phyloP scores from a whole-genome alignment of 1,140 invertebrate species.

The Campoletis sonorensis region DNA sequence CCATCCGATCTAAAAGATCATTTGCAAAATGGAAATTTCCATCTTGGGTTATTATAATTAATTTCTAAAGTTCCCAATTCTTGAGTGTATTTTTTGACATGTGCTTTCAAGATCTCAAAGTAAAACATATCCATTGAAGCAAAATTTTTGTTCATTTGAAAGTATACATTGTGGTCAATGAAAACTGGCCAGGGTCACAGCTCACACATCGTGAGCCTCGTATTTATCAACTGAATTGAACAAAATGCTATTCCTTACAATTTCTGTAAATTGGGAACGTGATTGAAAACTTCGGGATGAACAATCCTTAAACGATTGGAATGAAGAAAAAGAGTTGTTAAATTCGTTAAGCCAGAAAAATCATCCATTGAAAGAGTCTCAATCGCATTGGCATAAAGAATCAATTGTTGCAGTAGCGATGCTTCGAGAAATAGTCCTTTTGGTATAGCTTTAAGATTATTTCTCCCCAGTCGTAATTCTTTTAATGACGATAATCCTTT shows the following conservation, averaged over 20 bases:
- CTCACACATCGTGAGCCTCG: too few relatives aligned
- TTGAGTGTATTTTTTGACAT: too few relatives aligned
- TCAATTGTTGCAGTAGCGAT: conserved; percentile 77
- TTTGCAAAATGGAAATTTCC: too few relatives aligned
- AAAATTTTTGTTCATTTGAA: too few relatives aligned
- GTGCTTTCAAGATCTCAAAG: too few relatives aligned
- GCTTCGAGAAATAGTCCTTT: conserved; percentile 75
- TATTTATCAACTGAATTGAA: too few relatives aligned
- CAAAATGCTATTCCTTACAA: conserved; percentile 58
- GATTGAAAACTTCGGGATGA: conserved; percentile 76
- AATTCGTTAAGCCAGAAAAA: conserved; percentile 77
- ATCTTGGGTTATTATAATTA: too few relatives aligned
- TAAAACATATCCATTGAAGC: too few relatives aligned
- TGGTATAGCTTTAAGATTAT: conserved; percentile 76
- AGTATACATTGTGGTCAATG: too few relatives aligned
- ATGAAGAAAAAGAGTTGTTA: conserved; percentile 80
- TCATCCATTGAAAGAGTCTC: conserved; percentile 75
- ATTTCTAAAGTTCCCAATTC: too few relatives aligned
- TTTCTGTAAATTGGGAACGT: conserved; percentile 68
- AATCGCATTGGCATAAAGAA: conserved; percentile 80
- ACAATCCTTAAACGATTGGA: conserved; percentile 79
- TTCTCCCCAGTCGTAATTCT: conserved; percentile 80
- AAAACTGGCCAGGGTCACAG: too few relatives aligned
- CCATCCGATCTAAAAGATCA: too few relatives aligned
- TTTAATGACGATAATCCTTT: conserved; percentile 74